Percentiles rank a stretch among this genome's conserved stretches.
phyloP scores from a whole-genome alignment of 2,888 invertebrate species.

The Limnephilus rhombicus region DNA sequence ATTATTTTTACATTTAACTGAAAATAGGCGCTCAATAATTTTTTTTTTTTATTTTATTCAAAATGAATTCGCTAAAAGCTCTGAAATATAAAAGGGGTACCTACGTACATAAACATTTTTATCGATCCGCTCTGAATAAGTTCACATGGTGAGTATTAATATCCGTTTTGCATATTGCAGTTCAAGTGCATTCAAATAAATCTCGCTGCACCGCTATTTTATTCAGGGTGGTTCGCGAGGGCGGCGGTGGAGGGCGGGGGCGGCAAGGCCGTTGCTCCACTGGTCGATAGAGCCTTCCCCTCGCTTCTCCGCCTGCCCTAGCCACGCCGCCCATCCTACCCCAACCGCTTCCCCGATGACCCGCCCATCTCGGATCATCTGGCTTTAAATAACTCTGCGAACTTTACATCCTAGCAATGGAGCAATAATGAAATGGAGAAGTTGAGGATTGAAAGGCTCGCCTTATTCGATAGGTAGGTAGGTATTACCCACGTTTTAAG shows the following conservation, averaged over 20 bases:
- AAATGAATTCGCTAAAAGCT: background rate
- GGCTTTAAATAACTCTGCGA: background rate
- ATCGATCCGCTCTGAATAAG: background rate
- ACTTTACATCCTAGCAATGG: background rate
- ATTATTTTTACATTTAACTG: background rate
- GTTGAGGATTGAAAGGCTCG: background rate
- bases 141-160: background rate
- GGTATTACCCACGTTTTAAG: background rate
- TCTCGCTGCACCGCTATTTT: conserved; percentile 21
- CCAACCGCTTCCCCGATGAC: background rate
- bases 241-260: conserved; percentile 49
- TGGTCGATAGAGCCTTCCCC: conserved; percentile 58
- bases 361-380: background rate
- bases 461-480: background rate
- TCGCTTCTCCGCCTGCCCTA: conserved; percentile 19
- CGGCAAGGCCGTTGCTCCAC: conserved; percentile 60
- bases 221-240: conserved; percentile 27
- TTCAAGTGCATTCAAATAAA: background rate
- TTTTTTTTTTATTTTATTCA: background rate
- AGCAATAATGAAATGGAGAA: background rate
- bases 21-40: background rate
- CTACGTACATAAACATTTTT: background rate
- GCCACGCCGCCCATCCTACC: conserved; percentile 11
- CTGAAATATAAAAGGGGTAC: background rate
- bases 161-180: background rate